Conservation (phyloP, 2,797 vertebrate species). For the Rhincodon typus region DNA sequence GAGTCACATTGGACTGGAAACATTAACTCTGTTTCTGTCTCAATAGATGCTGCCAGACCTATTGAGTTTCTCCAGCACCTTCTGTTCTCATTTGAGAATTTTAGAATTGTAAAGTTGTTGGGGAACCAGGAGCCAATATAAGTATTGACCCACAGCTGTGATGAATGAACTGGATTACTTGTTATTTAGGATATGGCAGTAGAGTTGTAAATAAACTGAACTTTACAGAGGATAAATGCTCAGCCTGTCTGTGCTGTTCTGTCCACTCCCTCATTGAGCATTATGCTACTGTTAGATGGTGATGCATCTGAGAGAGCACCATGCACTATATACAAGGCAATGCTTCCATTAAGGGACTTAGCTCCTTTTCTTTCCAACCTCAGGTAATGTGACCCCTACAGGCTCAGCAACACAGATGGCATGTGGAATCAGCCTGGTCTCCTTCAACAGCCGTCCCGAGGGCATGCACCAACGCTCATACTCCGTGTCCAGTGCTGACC, state of each 20-base stretch:
- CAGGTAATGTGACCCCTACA: constrained; percentile 80
- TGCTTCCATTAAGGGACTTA: not conserved
- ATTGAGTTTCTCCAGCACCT: no score
- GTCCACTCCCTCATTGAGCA: not conserved
- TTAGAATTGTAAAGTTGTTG: not conserved
- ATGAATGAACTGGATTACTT: not conserved
- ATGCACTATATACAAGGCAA: not conserved
- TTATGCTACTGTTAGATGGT: not conserved
- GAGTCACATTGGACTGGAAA: no score
- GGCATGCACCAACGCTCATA: constrained; percentile 93
- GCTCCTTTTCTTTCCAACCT: not conserved
- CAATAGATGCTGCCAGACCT: no score
- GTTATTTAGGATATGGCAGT: not conserved
- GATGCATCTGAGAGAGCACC: not conserved
- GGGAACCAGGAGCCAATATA: not conserved
- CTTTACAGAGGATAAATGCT: not conserved
- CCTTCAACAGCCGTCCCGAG: constrained; percentile 80
- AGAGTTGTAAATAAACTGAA: not conserved
- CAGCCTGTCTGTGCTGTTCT: not conserved
- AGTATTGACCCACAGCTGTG: not conserved
- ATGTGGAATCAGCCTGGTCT: constrained; percentile 81
- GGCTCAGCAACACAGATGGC: constrained; percentile 84
- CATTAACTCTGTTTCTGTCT: no score
- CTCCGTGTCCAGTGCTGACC: constrained; percentile 94
- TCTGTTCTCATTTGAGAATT: not conserved